These are phyloP conservation scores for Candoia aspera DNA, from an alignment of 2,113 vertebrate species.

Conservation along the genomic window DNA sequence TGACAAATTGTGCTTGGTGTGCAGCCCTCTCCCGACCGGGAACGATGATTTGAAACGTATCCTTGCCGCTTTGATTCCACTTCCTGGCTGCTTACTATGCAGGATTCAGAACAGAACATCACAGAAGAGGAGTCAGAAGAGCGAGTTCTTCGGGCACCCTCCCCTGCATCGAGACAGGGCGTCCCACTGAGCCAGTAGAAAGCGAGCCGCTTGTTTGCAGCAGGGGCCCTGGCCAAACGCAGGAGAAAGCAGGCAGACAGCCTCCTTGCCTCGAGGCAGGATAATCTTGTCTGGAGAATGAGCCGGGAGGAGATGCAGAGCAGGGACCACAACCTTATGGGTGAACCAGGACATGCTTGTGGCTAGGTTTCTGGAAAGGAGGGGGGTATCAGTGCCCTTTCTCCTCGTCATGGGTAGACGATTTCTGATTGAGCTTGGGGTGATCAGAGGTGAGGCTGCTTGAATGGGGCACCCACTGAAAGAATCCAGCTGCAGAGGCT, in stretches of 20 bases:
- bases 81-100: not conserved
- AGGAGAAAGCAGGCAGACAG: not conserved
- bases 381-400: not conserved
- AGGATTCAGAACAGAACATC: not conserved
- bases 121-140: not conserved
- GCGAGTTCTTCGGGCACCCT: not conserved
- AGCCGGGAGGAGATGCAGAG: not conserved
- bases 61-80: accelerated
- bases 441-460: not conserved
- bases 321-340: not conserved
- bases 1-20: conserved; percentile 9
- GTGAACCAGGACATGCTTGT: not conserved
- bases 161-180: not conserved
- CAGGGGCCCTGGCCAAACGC: not conserved
- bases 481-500: not conserved
- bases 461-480: not conserved
- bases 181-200: not conserved
- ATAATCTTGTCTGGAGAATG: not conserved
- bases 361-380: not conserved
- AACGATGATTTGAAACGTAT: not conserved
- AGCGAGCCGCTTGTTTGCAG: not conserved
- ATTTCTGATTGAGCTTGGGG: not conserved
- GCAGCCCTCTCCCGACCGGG: conserved; percentile 18
- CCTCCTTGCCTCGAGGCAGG: not conserved
- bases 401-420: not conserved